These are phyloP conservation scores for Lophochroa leadbeateri DNA, from an alignment of 2,113 vertebrate genomes.

Conservation along the genomic window DNA sequence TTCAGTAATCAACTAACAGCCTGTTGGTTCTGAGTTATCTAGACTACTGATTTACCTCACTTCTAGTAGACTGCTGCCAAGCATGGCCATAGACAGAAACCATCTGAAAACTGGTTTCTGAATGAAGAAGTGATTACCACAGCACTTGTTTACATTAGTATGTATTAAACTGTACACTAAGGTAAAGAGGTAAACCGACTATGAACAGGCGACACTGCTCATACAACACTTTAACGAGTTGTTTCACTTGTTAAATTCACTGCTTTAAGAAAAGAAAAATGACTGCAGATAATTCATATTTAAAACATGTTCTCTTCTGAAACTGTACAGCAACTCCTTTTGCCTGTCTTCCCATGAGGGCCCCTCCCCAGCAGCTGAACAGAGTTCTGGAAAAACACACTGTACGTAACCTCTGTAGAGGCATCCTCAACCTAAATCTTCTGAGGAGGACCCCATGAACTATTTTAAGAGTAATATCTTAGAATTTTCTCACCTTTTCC, in stretches of 20 bases:
- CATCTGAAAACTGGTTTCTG: neutral
- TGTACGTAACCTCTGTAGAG: neutral
- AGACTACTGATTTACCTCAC: neutral
- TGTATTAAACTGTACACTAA: neutral
- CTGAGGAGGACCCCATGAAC: neutral
- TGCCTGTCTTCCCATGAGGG: neutral
- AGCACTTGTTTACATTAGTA: neutral
- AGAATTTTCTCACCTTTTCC: conserved; percentile 85
- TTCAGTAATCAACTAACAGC: neutral
- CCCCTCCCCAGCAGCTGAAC: neutral
- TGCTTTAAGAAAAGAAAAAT: neutral
- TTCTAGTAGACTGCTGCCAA: neutral
- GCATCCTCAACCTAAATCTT: neutral
- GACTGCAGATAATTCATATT: neutral
- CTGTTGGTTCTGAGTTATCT: neutral
- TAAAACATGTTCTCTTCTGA: neutral
- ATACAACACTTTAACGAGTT: neutral
- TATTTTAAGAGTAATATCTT: neutral
- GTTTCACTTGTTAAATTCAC: neutral
- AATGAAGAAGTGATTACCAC: neutral
- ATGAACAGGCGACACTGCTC: neutral
- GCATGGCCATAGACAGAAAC: neutral
- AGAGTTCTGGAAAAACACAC: neutral
- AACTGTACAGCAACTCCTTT: neutral
- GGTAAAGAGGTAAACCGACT: neutral